Base-by-base conservation (phyloP, 1,140 invertebrate genomes). In the Mesaphorura yosii region DNA sequence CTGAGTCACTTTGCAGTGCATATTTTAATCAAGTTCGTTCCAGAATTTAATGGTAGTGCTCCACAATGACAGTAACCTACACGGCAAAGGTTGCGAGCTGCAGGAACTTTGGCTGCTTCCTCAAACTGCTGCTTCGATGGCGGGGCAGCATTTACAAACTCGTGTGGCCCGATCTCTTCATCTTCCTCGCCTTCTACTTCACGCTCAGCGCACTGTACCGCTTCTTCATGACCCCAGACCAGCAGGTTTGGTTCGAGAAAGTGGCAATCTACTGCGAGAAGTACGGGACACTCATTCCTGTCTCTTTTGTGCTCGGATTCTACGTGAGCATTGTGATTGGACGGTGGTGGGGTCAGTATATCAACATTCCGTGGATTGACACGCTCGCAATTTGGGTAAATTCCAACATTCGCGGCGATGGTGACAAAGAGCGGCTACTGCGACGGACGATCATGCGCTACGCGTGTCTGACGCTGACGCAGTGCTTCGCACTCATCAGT, bases 101-200 rank as follows among this genome's bases (percentile, higher is more conserved):
- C 27, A 29, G 27, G 28, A 26, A 27, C 15, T 46, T 46, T 19
- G 44, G 44, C n/a, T 46, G 44, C 19, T 46, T 46, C 23, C 12
- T 46, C 15, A 46, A 46, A 20, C 44, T 46, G 4, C 19, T 46
- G 29, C 27, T 55, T 66, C 80, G 81, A 68, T 84, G 82, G 82
- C 71, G 72, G 64, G 80, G 79, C 6, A 81, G 79, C 62, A 76
- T 82, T 59, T 83, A 82, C 69, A 83, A 82, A 66, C 66, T 83
- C 31, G 76, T 83, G 20, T 82, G 78, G 77, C 69, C 75, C 12
- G 80, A 83, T 66, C 65, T 82, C 15, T 60, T 76, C 0, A 62
- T 78, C 0, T 83, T 80, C 60, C 67, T 81, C 4, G 59, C 69
- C 2, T 67, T 79, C 6, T 83, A 82, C 64, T 80, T 80, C 45